Evolutionary conservation across 37 sponge, comb jelly and placozoan species (phyloP), one percentile per base, ranked within the genome.

Genomic region (Chondrosia reniformis): DNA sequence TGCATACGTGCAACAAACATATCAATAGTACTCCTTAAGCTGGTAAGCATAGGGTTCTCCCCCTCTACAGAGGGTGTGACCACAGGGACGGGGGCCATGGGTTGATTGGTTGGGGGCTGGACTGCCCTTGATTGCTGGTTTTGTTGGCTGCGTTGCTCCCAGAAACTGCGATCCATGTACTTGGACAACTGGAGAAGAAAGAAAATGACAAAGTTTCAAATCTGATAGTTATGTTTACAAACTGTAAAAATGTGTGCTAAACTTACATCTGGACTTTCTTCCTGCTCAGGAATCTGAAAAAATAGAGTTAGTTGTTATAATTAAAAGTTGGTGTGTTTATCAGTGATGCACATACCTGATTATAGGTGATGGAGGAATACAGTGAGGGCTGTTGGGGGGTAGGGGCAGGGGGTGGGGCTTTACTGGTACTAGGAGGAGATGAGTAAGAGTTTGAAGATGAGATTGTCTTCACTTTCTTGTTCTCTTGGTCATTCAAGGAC

Each of bases 401-500:
- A 4, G 58, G 9, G 3, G 9, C 58, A 56, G 58, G 27, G 25
- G 7, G 25, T 28, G 58, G 58, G 25, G 58, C 27, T 6, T 28
- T 49, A 19, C 15, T 19, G 54, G 15, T 56, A 2, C 58, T 6
- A 6, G 25, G 3, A 6, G 25, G 58, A 28, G 58, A 8, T 4
- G 58, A 4, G 6, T 28, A 15, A 45, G 19, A 22, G 36, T 32
- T 28, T 66, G 67, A 66, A 3, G 22, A 1, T 8, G 78, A 45
- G n/a, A 45, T 19, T 0, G 45, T 19, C 61, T 77, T 55, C 17
- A 41, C 21, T 71, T 55, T 71, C 72, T 88, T 88, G 80, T 88
- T 86, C 45, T 93, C 94, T 52, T 91, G 81, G 33, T 99, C 96
- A 67, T 89, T 92, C 36, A 99, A 92, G 32, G 94, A 93, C 87